These are phyloP conservation scores for Zophobas morio DNA, from an alignment of 1,140 invertebrate species.

Conservation along the genomic window DNA sequence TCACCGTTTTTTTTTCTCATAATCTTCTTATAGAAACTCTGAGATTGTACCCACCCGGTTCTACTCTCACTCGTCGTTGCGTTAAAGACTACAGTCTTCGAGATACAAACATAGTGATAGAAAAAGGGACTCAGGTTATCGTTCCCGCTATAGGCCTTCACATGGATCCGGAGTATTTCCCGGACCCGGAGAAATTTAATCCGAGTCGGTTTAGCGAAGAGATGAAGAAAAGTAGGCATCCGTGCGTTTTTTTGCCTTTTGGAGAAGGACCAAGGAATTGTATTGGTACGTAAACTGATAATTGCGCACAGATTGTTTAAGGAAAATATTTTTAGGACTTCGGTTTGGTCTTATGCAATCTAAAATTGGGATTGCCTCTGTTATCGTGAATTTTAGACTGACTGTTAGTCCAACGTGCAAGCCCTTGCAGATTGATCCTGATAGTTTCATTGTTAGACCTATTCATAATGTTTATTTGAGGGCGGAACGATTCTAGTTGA, in stretches of 20 bases:
- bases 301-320: neutral
- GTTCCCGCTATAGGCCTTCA: constrained; percentile 76
- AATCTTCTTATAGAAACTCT: constrained; percentile 62
- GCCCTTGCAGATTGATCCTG: constrained; percentile 1
- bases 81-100: constrained; percentile 70
- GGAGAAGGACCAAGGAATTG: constrained; percentile 73
- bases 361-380: constrained; percentile 16
- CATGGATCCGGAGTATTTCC: constrained; percentile 72
- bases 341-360: constrained; percentile 33
- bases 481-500: too few relatives aligned
- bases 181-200: constrained; percentile 76
- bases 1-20: neutral
- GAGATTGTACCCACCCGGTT: constrained; percentile 69
- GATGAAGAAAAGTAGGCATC: constrained; percentile 19
- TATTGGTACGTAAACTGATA: constrained; percentile 63
- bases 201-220: constrained; percentile 68
- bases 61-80: constrained; percentile 66
- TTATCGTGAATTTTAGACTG: constrained; percentile 23
- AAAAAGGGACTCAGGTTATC: constrained; percentile 70
- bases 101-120: constrained; percentile 66
- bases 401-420: constrained; percentile 2
- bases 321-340: constrained; percentile 1
- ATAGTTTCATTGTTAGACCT: constrained; percentile 1
- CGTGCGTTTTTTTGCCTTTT: constrained; percentile 66
- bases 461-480: constrained; percentile 8